A percentile compares a stretch with the other conserved stretches of the same genome.
Evolutionary conservation across 2,888 invertebrate genomes (phyloP).

Genomic region (Ommatoiulus sabulosus): DNA sequence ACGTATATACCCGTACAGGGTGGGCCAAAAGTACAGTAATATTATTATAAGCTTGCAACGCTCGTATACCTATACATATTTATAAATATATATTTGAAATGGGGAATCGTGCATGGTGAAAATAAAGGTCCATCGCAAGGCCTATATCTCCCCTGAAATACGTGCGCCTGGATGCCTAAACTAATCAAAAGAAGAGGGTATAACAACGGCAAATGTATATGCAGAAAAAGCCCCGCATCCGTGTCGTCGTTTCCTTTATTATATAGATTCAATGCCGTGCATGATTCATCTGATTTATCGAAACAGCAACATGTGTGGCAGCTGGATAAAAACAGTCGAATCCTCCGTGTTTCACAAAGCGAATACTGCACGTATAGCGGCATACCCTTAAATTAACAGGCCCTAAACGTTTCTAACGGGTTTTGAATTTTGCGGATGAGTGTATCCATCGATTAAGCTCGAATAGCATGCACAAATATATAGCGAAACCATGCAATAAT

Average conservation of each 20-base stretch:
- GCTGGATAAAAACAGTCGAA: neutral
- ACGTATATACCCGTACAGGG: too few species aligned
- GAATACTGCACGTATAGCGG: too few species aligned
- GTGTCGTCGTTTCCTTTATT: neutral
- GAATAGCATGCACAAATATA: too few species aligned
- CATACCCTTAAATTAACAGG: too few species aligned
- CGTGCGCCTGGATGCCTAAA: neutral
- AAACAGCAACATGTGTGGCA: conserved; percentile 9
- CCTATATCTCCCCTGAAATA: neutral
- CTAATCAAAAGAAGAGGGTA: neutral
- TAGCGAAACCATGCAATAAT: too few species aligned
- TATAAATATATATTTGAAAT: too few species aligned
- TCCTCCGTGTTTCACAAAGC: neutral
- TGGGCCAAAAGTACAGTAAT: too few species aligned
- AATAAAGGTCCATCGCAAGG: neutral
- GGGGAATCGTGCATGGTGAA: neutral
- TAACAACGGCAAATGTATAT: neutral
- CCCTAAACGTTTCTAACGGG: too few species aligned
- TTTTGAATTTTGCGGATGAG: too few species aligned
- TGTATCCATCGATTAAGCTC: too few species aligned
- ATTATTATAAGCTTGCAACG: neutral
- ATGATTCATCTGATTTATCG: conserved; percentile 16
- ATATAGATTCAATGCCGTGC: neutral
- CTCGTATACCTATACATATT: neutral
- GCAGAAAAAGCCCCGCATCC: neutral